Base-by-base conservation (phyloP, 2,113 vertebrate genomes). In the Elephas maximus region DNA sequence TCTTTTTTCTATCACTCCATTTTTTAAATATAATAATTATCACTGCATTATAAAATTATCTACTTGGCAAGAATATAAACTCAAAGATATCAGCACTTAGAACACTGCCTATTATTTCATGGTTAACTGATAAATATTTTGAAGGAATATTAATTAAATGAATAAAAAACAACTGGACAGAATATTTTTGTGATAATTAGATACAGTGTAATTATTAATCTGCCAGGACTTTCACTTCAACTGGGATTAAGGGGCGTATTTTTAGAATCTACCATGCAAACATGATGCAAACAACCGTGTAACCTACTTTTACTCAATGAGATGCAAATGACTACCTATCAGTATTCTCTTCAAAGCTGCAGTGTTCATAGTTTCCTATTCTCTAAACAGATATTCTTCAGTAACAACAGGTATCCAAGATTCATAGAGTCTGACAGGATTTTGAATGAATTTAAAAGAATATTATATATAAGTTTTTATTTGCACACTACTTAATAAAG, bases 251-350 rank as follows among this genome's bases (percentile, higher is more conserved):
- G 9, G 24, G 26, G 21, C 60, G 69, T 83, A 63, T 60, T 92
- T 96, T 88, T 95, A 85, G 63, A 96, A 76, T 76, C 57, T 37
- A 57, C 3, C 48, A 88, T 5, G 76, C 77, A 96, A 91, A 91
- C 73, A 14, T 62, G 26, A 78, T 93, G 30, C 37, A 90, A 86
- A 81, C 23, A 71, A 0, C 4, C 44, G 7, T 17, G 11, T 14
- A 57, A 57, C 24, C 30, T 3, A 4, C 53, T 87, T 95, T 44
- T 76, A 62, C 62, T 23, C 82, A 48, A 63, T 4, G 69, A 82
- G 14, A 82, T 60, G 53, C 81, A 90, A 95, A 93, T 77, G 41
- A 8, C 41, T 93, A 44, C 21, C 60, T 51, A 20, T 60, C 30
- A 80, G 26, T 11, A 67, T 89, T 80, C 8, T 69, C 26, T 60